Evolutionary conservation across 2,888 invertebrate species (phyloP).

Genomic region (Raillietiella orientalis): DNA sequence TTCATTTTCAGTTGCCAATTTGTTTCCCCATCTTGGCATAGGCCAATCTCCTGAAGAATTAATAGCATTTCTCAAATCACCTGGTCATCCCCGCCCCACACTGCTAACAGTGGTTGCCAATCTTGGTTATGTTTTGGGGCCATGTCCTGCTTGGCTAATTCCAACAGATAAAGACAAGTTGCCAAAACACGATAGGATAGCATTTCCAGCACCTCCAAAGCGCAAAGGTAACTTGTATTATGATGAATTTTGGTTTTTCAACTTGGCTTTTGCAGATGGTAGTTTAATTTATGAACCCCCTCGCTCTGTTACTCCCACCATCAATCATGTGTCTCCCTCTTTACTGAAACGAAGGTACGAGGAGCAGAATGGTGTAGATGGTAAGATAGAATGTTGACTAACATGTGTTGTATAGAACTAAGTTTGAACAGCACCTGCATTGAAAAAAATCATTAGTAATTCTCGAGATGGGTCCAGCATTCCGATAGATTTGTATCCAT

Average conservation of each 20-base stretch:
- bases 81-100: too few species aligned
- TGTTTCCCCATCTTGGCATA: too few species aligned
- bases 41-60: too few species aligned
- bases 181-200: conserved; percentile 43
- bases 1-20: too few species aligned
- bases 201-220: conserved; percentile 68
- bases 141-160: conserved; percentile 32
- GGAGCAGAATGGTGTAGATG: conserved; percentile 58
- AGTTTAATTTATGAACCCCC: conserved; percentile 58
- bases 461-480: too few species aligned
- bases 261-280: conserved; percentile 26
- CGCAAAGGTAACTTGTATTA: conserved; percentile 26
- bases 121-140: conserved; percentile 19
- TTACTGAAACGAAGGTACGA: conserved; percentile 54
- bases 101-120: too few species aligned
- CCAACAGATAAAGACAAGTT: conserved; percentile 33
- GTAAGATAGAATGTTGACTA: conserved; percentile 18
- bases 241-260: conserved; percentile 3
- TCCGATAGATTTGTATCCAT: background rate
- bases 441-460: too few species aligned
- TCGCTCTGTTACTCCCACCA: conserved; percentile 22
- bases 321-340: conserved; percentile 16
- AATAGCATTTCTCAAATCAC: too few species aligned
- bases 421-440: background rate
- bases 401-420: background rate